phyloP scores from a whole-genome alignment of 1,140 invertebrate species.

The Dendrolimus punctatus region DNA sequence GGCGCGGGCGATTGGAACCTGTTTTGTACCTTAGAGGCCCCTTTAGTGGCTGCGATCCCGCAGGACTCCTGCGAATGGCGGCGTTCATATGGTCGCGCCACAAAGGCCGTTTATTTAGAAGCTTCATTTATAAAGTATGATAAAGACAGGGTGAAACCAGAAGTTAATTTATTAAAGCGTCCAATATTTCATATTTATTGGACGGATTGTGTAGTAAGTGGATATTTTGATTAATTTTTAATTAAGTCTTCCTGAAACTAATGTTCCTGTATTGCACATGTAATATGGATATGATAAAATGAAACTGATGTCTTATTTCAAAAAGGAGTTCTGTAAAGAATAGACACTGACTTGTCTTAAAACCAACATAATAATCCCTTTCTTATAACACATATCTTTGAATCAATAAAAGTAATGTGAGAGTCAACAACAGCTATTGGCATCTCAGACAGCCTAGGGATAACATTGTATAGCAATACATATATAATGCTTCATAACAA shows the following conservation, averaged over 20 bases:
- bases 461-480: too few relatives aligned
- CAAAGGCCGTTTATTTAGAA: slow-evolving; percentile 88
- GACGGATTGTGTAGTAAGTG: slow-evolving; percentile 91
- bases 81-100: slow-evolving; percentile 84
- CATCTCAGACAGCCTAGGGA: too few relatives aligned
- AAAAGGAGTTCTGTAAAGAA: too few relatives aligned
- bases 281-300: too few relatives aligned
- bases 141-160: slow-evolving; percentile 78
- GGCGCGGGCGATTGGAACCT: slow-evolving; percentile 91
- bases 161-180: slow-evolving; percentile 85
- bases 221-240: slow-evolving; percentile 6
- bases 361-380: too few relatives aligned
- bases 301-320: too few relatives aligned
- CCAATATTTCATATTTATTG: slow-evolving; percentile 96
- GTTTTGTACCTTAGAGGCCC: slow-evolving; percentile 86
- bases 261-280: too few relatives aligned
- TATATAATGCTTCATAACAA: too few relatives aligned
- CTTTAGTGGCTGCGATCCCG: slow-evolving; percentile 84
- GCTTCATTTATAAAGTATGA: slow-evolving; percentile 89
- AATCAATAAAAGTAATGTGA: too few relatives aligned
- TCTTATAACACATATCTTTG: too few relatives aligned
- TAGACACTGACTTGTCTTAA: too few relatives aligned
- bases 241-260: background rate
- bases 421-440: too few relatives aligned
- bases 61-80: slow-evolving; percentile 92